Percentiles rank a stretch among this genome's conserved stretches.
phyloP scores from a whole-genome alignment of 1,140 invertebrate species.

The Nebria ingens region DNA sequence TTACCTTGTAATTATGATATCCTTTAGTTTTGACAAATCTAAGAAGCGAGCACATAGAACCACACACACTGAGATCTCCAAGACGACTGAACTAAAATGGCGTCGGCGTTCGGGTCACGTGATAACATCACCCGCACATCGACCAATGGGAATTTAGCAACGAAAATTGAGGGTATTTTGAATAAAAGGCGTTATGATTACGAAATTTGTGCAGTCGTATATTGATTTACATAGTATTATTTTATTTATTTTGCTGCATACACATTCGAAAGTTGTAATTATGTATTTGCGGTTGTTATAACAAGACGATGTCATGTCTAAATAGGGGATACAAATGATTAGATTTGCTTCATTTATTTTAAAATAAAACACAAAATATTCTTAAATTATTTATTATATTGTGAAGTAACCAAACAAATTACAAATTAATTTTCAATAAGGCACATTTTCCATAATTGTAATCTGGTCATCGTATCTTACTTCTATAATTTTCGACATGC shows the following conservation, averaged over 20 bases:
- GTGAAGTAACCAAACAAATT: constrained; percentile 8
- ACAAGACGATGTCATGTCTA: too few relatives aligned
- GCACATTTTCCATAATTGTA: constrained; percentile 7
- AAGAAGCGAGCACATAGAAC: not conserved
- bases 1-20: constrained; percentile 1
- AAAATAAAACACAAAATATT: not conserved
- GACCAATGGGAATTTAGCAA: not conserved
- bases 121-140: not conserved
- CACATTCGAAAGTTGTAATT: too few relatives aligned
- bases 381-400: constrained; percentile 8
- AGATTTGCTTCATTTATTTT: too few relatives aligned
- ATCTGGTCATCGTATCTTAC: not conserved
- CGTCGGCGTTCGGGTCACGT: not conserved
- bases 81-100: not conserved
- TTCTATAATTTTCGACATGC: not conserved
- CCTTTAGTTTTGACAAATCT: constrained; percentile 1
- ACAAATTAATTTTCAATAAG: constrained; percentile 6
- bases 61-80: not conserved
- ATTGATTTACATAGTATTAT: too few relatives aligned
- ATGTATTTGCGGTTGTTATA: too few relatives aligned
- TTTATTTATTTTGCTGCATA: too few relatives aligned
- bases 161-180: not conserved
- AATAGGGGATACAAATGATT: too few relatives aligned
- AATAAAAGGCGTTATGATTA: constrained; percentile 3
- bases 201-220: too few relatives aligned